Conservation (phyloP, 2,113 vertebrate genomes). For the Melanotaenia duboulayi region DNA sequence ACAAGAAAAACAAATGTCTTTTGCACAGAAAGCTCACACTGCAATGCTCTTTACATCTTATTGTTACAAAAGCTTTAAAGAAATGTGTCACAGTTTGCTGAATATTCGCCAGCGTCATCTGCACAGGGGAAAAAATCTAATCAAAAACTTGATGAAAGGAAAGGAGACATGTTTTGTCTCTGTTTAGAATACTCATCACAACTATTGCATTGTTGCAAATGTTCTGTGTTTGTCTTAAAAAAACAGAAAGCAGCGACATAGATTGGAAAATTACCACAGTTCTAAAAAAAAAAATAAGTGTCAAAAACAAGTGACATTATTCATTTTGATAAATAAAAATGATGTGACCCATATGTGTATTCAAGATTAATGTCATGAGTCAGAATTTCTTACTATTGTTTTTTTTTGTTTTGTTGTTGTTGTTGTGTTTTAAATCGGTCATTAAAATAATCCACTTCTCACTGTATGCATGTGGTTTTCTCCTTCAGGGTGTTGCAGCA, state of each 20-base stretch:
- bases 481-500: conserved; percentile 42
- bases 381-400: not conserved
- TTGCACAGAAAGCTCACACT: not conserved
- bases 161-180: not conserved
- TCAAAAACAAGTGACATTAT: not conserved
- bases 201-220: conserved; percentile 14
- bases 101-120: conserved; percentile 12
- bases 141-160: conserved; percentile 16
- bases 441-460: not conserved
- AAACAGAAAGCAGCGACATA: not conserved
- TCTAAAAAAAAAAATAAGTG: conserved; percentile 1
- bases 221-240: conserved; percentile 10
- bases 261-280: not conserved
- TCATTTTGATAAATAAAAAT: not conserved
- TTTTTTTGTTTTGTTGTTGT: not conserved
- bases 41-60: conserved; percentile 2
- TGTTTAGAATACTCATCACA: conserved; percentile 37
- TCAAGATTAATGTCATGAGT: not conserved
- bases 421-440: conserved; percentile 1
- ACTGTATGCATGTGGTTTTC: conserved; percentile 37
- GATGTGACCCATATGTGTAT: not conserved
- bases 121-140: conserved; percentile 3
- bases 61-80: conserved; percentile 27
- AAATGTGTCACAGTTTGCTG: not conserved
- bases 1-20: conserved; percentile 12